Evolutionary conservation across 1,140 invertebrate species (phyloP), one percentile per base, ranked within the genome.

Genomic region (Chymomyza costata): DNA sequence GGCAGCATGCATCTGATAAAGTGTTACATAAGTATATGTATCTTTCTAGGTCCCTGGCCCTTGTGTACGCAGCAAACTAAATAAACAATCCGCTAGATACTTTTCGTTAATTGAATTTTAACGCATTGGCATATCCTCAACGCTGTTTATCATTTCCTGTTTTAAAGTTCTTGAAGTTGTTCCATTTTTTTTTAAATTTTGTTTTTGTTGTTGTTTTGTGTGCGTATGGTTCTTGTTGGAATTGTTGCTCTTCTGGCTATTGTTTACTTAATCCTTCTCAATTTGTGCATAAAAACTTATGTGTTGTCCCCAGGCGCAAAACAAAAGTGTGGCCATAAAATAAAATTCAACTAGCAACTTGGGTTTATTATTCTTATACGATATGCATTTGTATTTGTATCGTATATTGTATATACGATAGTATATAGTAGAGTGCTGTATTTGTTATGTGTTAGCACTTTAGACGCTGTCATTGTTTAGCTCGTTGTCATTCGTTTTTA

Each of bases 401-500:
- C n/a, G n/a, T n/a, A n/a, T n/a, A n/a, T n/a, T n/a, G n/a, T n/a
- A n/a, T n/a, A n/a, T n/a, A n/a, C n/a, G n/a, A n/a, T n/a, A n/a
- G n/a, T n/a, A n/a, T n/a, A n/a, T n/a, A n/a, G n/a, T n/a, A n/a
- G n/a, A n/a, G n/a, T n/a, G n/a, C n/a, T 55, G 35, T 35, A 39
- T 43, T 30, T 17, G 38, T 49, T 61, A 52, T 47, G 30, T 48
- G 34, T 47, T 28, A 25, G 21, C 21, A 25, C 25, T 47, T 44
- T 38, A 5, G 17, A 39, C 25, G 15, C 32, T 35, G 10, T 28
- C 10, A 10, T 28, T 28, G 25, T 28, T 28, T 10, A 5, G 5
- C 38, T 32, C 55, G 40, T 60, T 55, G 60, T 67, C 73, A 80
- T 80, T 80, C 67, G 58, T 66, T 78, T 82, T 81, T 80, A 82